These are phyloP conservation scores for Hippocampus mohnikei DNA, from an alignment of 2,113 vertebrate species.

Conservation along the genomic window DNA sequence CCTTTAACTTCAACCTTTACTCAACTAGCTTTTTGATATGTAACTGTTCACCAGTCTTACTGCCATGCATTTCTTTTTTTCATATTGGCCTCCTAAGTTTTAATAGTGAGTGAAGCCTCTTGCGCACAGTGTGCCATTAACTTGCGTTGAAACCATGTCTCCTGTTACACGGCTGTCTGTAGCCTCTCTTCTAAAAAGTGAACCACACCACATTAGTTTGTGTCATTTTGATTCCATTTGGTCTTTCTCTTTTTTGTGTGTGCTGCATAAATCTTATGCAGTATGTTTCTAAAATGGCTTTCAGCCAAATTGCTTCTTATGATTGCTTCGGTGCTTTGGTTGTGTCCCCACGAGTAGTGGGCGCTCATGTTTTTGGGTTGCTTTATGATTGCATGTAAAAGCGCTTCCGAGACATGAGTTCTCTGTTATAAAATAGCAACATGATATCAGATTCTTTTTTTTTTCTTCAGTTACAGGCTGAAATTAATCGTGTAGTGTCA, in stretches of 20 bases:
- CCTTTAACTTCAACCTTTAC: background rate
- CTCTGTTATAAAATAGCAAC: background rate
- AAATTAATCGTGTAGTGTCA: background rate
- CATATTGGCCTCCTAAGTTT: background rate
- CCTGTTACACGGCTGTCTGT: constrained; percentile 67
- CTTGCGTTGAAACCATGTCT: constrained; percentile 45
- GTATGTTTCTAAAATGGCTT: background rate
- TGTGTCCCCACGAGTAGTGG: background rate
- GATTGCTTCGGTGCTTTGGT: background rate
- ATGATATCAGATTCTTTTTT: background rate
- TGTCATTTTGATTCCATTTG: constrained; percentile 12
- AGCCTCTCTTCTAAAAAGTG: constrained; percentile 35
- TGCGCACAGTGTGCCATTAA: constrained; percentile 30
- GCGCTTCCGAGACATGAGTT: background rate
- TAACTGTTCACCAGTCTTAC: background rate
- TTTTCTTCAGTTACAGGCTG: too few relatives aligned
- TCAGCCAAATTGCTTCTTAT: background rate
- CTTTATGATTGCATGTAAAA: background rate
- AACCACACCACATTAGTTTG: constrained; percentile 51
- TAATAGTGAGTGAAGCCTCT: background rate
- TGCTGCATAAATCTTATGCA: background rate
- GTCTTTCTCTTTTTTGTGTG: background rate
- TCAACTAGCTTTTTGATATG: background rate
- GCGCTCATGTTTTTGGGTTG: background rate
- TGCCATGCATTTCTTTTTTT: background rate